A percentile compares a stretch with the other conserved stretches of the same genome.
Conservation (phyloP, 1,140 invertebrate genomes). For the Zaprionus nigranus region DNA sequence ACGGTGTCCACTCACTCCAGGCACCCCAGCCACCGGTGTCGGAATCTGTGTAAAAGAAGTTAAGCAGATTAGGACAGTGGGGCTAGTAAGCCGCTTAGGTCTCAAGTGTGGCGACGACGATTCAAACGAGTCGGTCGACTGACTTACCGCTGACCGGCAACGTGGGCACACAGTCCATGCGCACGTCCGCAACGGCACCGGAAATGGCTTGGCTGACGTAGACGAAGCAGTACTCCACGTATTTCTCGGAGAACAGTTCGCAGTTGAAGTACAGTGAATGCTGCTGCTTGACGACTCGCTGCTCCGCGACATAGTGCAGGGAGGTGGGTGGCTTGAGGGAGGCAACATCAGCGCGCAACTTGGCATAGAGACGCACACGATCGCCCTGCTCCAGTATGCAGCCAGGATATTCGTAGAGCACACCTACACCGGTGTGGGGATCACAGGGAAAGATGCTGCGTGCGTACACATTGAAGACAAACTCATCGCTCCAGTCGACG, state of each 20-base stretch:
- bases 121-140: too few relatives aligned
- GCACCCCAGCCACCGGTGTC: conserved; percentile 92
- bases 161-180: conserved; percentile 92
- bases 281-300: conserved; percentile 87
- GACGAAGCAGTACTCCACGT: conserved; percentile 93
- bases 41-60: conserved; percentile 85
- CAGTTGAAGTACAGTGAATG: conserved; percentile 91
- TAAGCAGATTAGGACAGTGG: conserved; percentile 2
- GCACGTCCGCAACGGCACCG: conserved; percentile 91
- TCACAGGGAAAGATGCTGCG: conserved; percentile 92
- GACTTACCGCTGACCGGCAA: conserved; percentile 90
- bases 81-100: conserved; percentile 18
- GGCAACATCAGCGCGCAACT: conserved; percentile 88
- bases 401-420: conserved; percentile 92
- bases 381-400: conserved; percentile 91
- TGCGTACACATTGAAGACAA: conserved; percentile 92
- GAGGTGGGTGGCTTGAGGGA: conserved; percentile 87
- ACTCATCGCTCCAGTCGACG: conserved; percentile 93
- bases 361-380: conserved; percentile 90
- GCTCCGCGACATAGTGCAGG: conserved; percentile 88
- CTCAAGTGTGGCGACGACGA: not conserved
- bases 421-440: conserved; percentile 87
- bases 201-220: conserved; percentile 93
- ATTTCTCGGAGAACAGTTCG: conserved; percentile 92
- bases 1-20: conserved; percentile 93